Evolutionary conservation across 2,888 invertebrate species (phyloP).

Genomic region (Pseudanteris insignis): DNA sequence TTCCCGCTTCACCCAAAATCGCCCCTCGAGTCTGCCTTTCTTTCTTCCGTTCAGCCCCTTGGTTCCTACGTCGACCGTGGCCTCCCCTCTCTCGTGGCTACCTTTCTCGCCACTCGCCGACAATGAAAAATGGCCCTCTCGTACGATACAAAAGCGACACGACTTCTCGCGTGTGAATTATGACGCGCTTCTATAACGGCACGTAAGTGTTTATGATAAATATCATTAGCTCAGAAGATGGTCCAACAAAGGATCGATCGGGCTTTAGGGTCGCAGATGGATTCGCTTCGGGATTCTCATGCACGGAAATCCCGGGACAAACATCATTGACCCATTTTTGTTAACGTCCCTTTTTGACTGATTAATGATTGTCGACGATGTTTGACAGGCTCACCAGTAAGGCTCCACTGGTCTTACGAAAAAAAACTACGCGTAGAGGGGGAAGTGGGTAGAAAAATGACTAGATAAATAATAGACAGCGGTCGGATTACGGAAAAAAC

Average conservation of each 20-base stretch:
- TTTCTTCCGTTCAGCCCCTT: not conserved
- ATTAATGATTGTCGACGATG: conserved; percentile 17
- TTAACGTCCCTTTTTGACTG: not conserved
- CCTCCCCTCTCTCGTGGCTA: not conserved
- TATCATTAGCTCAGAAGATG: conserved; percentile 29
- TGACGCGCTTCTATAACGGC: conserved; percentile 11
- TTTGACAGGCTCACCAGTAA: not conserved
- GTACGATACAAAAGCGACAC: conserved; percentile 20
- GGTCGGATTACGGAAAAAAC: no score
- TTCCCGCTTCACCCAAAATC: not conserved
- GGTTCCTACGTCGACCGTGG: not conserved
- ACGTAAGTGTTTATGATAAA: conserved; percentile 36
- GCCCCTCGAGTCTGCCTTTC: not conserved
- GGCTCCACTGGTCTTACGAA: no score
- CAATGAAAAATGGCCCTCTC: conserved; percentile 28
- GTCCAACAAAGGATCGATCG: conserved; percentile 28
- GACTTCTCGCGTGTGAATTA: conserved; percentile 33
- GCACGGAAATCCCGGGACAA: not conserved
- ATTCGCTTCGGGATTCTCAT: conserved; percentile 15
- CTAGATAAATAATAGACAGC: no score
- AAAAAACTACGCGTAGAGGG: no score
- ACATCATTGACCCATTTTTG: conserved; percentile 28
- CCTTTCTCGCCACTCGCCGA: conserved; percentile 1
- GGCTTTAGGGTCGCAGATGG: conserved; percentile 26
- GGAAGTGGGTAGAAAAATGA: no score